Conservation (phyloP, 2,113 vertebrate species). For the Lepus timidus region DNA sequence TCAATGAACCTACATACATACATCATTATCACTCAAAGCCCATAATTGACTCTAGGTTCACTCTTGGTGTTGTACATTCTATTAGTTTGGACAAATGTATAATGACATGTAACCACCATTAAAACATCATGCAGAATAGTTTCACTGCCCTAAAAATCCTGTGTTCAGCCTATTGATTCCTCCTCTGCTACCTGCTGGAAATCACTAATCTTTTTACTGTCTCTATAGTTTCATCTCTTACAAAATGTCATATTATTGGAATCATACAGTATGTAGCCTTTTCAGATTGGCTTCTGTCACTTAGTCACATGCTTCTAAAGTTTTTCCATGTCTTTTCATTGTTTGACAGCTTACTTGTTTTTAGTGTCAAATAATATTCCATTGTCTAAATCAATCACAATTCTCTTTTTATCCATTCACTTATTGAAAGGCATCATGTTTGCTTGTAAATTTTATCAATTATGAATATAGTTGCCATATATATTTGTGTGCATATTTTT, state of each 20-base stretch:
- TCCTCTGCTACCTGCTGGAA: not conserved
- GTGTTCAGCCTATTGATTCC: not conserved
- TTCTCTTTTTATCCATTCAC: not conserved
- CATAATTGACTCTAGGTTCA: not conserved
- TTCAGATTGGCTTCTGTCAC: not conserved
- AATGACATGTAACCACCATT: not conserved
- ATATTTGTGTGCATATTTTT: not conserved
- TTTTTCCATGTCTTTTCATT: not conserved
- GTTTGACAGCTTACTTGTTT: not conserved
- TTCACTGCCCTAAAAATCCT: not conserved
- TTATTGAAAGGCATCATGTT: not conserved
- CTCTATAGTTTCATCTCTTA: conserved; percentile 12
- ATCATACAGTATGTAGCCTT: not conserved
- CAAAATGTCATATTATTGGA: not conserved
- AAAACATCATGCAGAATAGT: not conserved
- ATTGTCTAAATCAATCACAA: not conserved
- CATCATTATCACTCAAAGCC: not conserved
- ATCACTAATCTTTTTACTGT: not conserved
- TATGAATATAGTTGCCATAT: not conserved
- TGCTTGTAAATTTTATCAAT: conserved; percentile 25
- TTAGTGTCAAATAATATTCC: not conserved
- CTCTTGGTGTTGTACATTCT: not conserved
- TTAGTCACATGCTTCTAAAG: not conserved
- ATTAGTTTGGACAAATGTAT: not conserved
- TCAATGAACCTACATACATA: not conserved